Evolutionary conservation across 2,113 vertebrate genomes (phyloP).

Genomic region (Alligator sinensis): DNA sequence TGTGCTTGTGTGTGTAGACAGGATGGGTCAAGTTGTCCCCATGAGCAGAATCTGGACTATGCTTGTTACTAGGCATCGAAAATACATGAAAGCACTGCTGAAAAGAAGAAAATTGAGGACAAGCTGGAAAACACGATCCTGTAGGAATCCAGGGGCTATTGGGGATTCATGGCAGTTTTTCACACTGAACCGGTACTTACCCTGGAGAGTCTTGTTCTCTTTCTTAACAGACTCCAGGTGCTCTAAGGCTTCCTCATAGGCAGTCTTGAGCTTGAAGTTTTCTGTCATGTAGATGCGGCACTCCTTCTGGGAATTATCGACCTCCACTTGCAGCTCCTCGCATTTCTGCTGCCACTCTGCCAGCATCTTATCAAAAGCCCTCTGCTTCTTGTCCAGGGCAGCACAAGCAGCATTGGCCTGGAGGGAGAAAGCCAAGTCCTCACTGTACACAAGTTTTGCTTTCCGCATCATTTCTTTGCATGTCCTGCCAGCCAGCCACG

Average conservation of each 20-base stretch:
- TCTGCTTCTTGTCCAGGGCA: conserved; percentile 81
- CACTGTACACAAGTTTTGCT: conserved; percentile 23
- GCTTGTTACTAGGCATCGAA: neutral
- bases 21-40: neutral
- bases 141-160: neutral
- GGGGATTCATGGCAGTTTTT: neutral
- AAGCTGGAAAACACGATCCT: neutral
- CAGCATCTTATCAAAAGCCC: conserved; percentile 79
- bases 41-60: neutral
- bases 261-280: conserved; percentile 79
- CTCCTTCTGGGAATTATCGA: conserved; percentile 80
- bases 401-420: conserved; percentile 79
- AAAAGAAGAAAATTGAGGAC: neutral
- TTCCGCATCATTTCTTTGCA: neutral
- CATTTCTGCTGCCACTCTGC: conserved; percentile 78
- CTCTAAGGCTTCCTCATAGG: conserved; percentile 76
- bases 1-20: accelerated
- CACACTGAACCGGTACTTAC: conserved; percentile 41
- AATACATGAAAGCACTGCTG: neutral
- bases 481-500: conserved; percentile 42
- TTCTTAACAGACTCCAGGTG: conserved; percentile 75
- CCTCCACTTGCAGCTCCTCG: conserved; percentile 78
- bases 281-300: conserved; percentile 74
- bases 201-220: conserved; percentile 78
- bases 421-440: conserved; percentile 30